phyloP scores from a whole-genome alignment of 2,888 invertebrate species.

The Chaetoderma sp. region DNA sequence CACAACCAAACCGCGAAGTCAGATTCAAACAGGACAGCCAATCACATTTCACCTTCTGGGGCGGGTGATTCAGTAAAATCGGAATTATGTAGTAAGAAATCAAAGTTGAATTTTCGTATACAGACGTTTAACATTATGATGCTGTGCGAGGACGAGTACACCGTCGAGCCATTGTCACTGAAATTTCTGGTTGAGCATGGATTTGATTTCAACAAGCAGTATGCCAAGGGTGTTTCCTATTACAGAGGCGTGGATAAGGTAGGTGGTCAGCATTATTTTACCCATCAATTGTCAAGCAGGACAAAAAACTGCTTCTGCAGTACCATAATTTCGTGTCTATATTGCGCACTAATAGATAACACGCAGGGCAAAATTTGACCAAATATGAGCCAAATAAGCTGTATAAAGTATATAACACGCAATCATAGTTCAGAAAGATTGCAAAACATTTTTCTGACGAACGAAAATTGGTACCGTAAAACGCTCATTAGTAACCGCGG shows the following conservation, averaged over 20 bases:
- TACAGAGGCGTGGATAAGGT: conserved; percentile 67
- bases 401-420: no score
- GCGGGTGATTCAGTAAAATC: conserved; percentile 5
- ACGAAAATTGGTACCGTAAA: no score
- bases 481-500: no score
- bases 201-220: conserved; percentile 72
- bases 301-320: no score
- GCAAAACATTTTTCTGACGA: no score
- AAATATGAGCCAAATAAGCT: no score
- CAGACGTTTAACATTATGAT: conserved; percentile 69
- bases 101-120: conserved; percentile 45
- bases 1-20: not conserved
- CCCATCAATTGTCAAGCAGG: not conserved
- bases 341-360: no score
- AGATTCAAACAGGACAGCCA: not conserved
- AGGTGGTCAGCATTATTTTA: no score
- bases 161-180: conserved; percentile 70
- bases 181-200: conserved; percentile 71
- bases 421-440: no score
- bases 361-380: no score
- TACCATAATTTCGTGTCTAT: no score
- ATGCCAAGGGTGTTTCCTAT: conserved; percentile 68
- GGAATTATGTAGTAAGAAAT: conserved; percentile 11
- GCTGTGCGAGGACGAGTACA: conserved; percentile 69
- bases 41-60: not conserved